phyloP scores from a whole-genome alignment of 53 echinoderm and acorn worm species.

The Glandiceps talaboti region DNA sequence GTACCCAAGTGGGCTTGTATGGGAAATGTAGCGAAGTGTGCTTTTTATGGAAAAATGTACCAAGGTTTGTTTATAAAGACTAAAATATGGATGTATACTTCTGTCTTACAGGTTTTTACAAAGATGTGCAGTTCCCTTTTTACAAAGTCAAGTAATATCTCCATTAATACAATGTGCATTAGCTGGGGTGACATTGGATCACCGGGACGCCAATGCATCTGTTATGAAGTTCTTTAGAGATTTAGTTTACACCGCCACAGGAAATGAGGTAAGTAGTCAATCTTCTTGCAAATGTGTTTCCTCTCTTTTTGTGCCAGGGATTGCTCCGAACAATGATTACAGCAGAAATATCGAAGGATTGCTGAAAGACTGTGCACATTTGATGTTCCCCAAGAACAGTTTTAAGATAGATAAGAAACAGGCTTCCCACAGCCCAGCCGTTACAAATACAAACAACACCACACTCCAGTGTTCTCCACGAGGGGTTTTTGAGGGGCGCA shows the following conservation, averaged over 20 bases:
- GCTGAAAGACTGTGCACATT: no score
- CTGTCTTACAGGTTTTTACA: slow-evolving; percentile 56
- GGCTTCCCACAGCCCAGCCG: no score
- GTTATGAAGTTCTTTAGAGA: slow-evolving; percentile 90
- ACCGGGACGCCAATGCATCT: slow-evolving; percentile 87
- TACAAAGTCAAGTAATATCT: slow-evolving; percentile 42
- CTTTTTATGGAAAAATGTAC: background rate
- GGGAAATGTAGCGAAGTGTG: background rate
- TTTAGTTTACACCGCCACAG: slow-evolving; percentile 30
- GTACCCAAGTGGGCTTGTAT: background rate
- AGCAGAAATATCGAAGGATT: no score
- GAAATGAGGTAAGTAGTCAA: slow-evolving; percentile 59
- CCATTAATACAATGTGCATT: slow-evolving; percentile 63
- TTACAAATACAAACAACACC: no score
- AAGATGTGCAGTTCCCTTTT: slow-evolving; percentile 56
- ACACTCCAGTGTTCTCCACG: no score
- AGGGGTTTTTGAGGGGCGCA: no score
- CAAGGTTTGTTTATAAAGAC: background rate
- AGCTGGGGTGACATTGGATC: slow-evolving; percentile 61
- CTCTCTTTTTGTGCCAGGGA: no score
- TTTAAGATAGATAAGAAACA: no score
- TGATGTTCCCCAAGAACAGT: no score
- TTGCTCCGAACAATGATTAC: no score
- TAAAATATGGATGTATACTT: no score
- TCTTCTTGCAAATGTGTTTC: no score